Conservation (phyloP, 2,888 invertebrate genomes). For the Chesias legatella region DNA sequence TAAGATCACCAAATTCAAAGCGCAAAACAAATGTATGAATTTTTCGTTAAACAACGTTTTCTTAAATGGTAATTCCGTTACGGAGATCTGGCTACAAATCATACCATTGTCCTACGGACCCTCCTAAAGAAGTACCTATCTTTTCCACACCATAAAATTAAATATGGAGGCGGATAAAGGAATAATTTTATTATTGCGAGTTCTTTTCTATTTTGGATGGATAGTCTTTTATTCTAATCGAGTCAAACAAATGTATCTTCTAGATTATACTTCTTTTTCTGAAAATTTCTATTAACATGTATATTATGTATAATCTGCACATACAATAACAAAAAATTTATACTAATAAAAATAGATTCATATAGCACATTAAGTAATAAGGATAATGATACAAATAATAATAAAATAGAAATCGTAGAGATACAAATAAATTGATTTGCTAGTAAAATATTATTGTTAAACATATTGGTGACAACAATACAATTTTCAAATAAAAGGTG, state of each 20-base stretch:
- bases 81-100: constrained; percentile 56
- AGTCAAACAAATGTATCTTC: constrained; percentile 18
- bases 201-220: constrained; percentile 27
- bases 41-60: constrained; percentile 20
- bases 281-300: too few relatives aligned
- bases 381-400: too few relatives aligned
- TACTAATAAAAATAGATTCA: too few relatives aligned
- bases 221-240: constrained; percentile 17
- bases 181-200: constrained; percentile 53
- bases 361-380: too few relatives aligned
- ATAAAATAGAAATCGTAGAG: too few relatives aligned
- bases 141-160: constrained; percentile 75
- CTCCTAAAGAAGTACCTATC: constrained; percentile 37
- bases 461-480: too few relatives aligned
- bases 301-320: too few relatives aligned
- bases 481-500: too few relatives aligned
- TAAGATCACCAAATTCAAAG: background rate
- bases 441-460: too few relatives aligned
- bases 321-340: too few relatives aligned
- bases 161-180: constrained; percentile 51
- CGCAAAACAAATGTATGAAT: constrained; percentile 4
- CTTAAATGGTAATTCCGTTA: constrained; percentile 32
- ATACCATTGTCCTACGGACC: constrained; percentile 60
- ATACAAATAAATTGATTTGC: too few relatives aligned
- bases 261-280: too few relatives aligned